phyloP scores from a whole-genome alignment of 1,140 invertebrate genomes.

The Psix sp. region DNA sequence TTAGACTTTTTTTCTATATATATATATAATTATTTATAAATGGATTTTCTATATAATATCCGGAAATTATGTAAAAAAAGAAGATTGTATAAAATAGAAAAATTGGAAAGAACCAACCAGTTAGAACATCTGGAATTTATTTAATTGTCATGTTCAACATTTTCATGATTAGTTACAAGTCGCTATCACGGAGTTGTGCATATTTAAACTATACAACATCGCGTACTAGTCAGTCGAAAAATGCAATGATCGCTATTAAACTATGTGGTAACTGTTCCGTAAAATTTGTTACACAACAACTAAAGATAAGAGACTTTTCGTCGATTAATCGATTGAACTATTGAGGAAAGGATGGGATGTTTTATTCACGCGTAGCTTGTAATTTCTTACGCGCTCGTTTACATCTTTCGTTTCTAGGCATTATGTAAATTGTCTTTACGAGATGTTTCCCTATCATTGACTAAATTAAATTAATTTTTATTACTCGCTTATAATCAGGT shows the following conservation, averaged over 20 bases:
- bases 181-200: no score
- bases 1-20: no score
- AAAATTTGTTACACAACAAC: constrained; percentile 21
- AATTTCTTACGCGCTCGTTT: constrained; percentile 30
- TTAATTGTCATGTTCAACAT: no score
- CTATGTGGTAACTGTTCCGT: constrained; percentile 12
- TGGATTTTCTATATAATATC: no score
- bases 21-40: no score
- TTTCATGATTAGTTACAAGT: no score
- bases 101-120: no score
- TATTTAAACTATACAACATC: no score
- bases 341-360: constrained; percentile 47
- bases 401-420: neutral
- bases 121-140: no score
- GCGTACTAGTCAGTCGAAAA: no score
- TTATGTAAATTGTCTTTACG: constrained; percentile 14
- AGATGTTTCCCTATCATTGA: constrained; percentile 5
- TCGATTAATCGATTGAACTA: constrained; percentile 43
- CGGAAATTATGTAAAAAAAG: no score
- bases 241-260: constrained; percentile 12
- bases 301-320: constrained; percentile 29
- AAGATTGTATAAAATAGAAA: no score
- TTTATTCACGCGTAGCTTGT: constrained; percentile 8
- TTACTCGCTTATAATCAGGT: constrained; percentile 13
- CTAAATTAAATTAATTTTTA: constrained; percentile 14